Conservation (phyloP, 2,113 vertebrate species). For the Alligator mississippiensis region DNA sequence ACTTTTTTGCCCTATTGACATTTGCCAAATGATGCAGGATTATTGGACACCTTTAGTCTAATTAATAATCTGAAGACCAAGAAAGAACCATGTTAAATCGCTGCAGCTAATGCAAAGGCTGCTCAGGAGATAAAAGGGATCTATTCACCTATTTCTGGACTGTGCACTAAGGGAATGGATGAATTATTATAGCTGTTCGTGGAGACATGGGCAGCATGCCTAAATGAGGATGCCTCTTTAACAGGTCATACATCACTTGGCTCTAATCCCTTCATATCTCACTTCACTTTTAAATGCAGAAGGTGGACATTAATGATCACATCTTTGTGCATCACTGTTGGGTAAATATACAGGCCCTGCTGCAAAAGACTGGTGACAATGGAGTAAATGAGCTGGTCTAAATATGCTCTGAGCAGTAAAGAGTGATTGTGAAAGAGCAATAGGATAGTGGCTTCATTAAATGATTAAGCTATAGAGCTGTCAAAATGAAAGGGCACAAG, state of each 20-base stretch:
- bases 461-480: neutral
- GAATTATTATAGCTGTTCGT: neutral
- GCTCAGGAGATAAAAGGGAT: neutral
- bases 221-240: neutral
- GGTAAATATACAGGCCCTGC: constrained; percentile 5
- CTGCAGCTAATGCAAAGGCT: neutral
- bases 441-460: neutral
- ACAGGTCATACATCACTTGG: neutral
- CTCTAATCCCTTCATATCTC: neutral
- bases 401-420: constrained; percentile 40
- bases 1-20: neutral
- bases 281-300: constrained; percentile 2
- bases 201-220: constrained; percentile 2
- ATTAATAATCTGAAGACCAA: neutral
- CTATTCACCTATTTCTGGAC: neutral
- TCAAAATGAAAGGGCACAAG: neutral
- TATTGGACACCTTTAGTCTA: neutral
- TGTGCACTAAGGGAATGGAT: neutral
- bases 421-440: constrained; percentile 15
- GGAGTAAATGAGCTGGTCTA: neutral
- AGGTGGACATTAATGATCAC: constrained; percentile 16
- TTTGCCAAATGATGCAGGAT: neutral
- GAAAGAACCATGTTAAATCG: neutral
- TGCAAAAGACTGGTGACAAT: neutral
- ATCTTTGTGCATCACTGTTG: neutral